Percentiles rank a stretch among this genome's conserved stretches.
These are phyloP conservation scores for Psammodynastes pulverulentus DNA, from an alignment of 2,113 vertebrate genomes.

Conservation along the genomic window DNA sequence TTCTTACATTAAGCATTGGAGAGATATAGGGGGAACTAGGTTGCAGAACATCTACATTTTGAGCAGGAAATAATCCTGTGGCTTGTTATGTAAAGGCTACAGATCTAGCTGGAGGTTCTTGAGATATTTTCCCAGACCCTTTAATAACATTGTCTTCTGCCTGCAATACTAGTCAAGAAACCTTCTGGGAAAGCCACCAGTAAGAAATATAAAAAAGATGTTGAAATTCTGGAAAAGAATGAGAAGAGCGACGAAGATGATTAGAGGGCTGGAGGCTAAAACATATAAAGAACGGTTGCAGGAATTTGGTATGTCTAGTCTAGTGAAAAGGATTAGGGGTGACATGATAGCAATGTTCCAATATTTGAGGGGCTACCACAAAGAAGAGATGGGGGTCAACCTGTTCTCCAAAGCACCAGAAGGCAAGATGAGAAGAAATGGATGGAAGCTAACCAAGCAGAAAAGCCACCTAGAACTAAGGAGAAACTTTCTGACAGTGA, in stretches of 20 bases:
- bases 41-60: conserved; percentile 6
- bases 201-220: neutral
- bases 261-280: neutral
- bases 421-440: neutral
- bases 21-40: neutral
- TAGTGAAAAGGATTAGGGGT: neutral
- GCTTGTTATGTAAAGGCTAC: conserved; percentile 37
- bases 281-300: neutral
- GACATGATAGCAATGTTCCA: neutral
- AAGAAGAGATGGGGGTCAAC: neutral
- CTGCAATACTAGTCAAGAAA: conserved; percentile 31
- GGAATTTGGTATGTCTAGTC: neutral
- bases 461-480: neutral
- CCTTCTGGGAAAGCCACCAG: conserved; percentile 1
- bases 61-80: neutral
- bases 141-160: conserved; percentile 43
- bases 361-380: neutral
- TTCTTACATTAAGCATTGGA: neutral
- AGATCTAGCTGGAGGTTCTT: conserved; percentile 6
- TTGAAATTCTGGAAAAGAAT: neutral
- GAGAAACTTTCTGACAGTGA: neutral
- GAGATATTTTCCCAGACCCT: conserved; percentile 19
- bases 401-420: neutral
- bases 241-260: neutral
- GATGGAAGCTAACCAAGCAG: neutral